Conservation (phyloP, 2,113 vertebrate species). For the Cryptotis parvus region DNA sequence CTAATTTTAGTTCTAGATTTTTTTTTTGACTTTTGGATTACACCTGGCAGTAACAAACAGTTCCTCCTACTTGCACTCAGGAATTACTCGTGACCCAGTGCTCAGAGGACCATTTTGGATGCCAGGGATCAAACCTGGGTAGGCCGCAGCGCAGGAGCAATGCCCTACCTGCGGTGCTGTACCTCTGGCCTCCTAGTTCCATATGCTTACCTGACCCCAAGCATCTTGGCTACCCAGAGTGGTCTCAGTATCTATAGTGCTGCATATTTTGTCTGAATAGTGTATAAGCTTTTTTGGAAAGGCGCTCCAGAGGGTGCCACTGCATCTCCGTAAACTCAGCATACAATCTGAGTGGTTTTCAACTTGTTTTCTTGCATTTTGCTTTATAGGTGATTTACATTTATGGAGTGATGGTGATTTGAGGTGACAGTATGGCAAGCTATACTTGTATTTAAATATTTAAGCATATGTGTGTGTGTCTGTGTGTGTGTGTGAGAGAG, state of each 20-base stretch:
- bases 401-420: not conserved
- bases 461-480: not conserved
- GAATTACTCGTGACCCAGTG: too few relatives aligned
- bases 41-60: too few relatives aligned
- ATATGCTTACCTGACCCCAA: not conserved
- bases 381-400: not conserved
- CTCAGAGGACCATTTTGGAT: too few relatives aligned
- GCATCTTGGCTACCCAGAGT: not conserved
- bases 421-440: not conserved
- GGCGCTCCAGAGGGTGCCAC: not conserved
- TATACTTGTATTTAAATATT: not conserved
- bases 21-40: too few relatives aligned
- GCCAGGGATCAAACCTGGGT: too few relatives aligned
- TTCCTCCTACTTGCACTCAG: too few relatives aligned
- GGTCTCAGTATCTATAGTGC: not conserved
- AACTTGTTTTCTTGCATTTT: not conserved
- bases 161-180: too few relatives aligned
- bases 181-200: too few relatives aligned
- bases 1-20: too few relatives aligned
- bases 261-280: not conserved
- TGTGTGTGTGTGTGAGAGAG: too few relatives aligned
- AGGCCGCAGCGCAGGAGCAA: too few relatives aligned
- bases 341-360: not conserved
- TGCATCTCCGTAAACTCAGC: not conserved
- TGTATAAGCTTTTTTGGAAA: not conserved